phyloP scores from a whole-genome alignment of 2,113 vertebrate species.

The Todiramphus saurophagus region DNA sequence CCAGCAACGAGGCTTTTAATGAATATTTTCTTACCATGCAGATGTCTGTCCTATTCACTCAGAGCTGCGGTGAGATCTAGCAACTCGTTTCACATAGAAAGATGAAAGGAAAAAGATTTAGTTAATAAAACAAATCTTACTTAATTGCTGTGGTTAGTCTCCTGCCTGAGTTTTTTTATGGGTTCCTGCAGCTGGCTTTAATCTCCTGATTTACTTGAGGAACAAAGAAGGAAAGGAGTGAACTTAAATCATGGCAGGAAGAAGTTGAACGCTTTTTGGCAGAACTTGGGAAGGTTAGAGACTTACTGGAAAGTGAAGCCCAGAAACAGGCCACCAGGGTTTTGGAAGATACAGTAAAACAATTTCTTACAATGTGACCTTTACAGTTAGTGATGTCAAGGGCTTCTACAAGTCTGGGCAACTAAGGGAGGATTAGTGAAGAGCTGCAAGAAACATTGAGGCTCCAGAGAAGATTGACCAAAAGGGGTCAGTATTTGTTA shows the following conservation, averaged over 20 bases:
- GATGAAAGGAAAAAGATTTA: slow-evolving; percentile 37
- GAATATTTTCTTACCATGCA: not conserved
- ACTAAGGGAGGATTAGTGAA: not conserved
- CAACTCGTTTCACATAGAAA: not conserved
- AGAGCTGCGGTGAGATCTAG: not conserved
- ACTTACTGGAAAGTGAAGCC: not conserved
- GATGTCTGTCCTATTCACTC: not conserved
- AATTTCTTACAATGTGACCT: not conserved
- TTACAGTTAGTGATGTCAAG: not conserved
- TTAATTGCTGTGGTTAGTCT: slow-evolving; percentile 42
- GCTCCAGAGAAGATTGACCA: not conserved
- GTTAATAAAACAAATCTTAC: slow-evolving; percentile 23
- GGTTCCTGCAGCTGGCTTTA: slow-evolving; percentile 45
- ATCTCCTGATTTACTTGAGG: slow-evolving; percentile 28
- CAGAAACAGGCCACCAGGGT: not conserved
- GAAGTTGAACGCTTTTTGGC: slow-evolving; percentile 33
- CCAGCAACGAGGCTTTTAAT: not conserved
- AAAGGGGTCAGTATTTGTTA: slow-evolving; percentile 53
- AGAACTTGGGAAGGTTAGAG: not conserved
- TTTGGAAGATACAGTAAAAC: not conserved
- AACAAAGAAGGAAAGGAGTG: slow-evolving; percentile 41
- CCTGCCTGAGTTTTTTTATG: slow-evolving; percentile 28
- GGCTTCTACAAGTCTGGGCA: not conserved
- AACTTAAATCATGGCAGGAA: slow-evolving; percentile 30
- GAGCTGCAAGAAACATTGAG: not conserved